These are phyloP conservation scores for Rutpela maculata DNA, from an alignment of 2,888 invertebrate genomes.

Conservation along the genomic window DNA sequence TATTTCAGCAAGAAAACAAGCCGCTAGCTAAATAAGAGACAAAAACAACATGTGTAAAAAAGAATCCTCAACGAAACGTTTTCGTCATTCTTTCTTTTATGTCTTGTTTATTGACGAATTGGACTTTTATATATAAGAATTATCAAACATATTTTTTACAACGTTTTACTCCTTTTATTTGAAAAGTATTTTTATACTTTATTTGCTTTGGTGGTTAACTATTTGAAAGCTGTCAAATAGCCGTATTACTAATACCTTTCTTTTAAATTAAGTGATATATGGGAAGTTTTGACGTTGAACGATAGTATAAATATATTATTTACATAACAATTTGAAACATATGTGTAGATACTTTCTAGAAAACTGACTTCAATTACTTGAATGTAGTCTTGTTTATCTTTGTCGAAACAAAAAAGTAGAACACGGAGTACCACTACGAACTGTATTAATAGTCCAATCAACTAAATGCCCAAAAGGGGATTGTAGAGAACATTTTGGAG, in stretches of 20 bases:
- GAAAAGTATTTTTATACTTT: slow-evolving; percentile 42
- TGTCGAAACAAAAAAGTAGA: too few species aligned
- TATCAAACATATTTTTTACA: slow-evolving; percentile 53
- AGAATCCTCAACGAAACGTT: slow-evolving; percentile 21
- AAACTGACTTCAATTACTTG: too few species aligned
- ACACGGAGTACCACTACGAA: too few species aligned
- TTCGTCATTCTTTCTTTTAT: slow-evolving; percentile 42
- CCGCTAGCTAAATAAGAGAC: slow-evolving; percentile 43
- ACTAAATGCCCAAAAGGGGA: too few species aligned
- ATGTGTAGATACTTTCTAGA: too few species aligned
- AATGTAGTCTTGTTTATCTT: too few species aligned
- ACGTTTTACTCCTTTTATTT: slow-evolving; percentile 39
- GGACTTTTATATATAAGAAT: slow-evolving; percentile 51
- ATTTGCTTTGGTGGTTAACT: slow-evolving; percentile 41
- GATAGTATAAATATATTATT: too few species aligned
- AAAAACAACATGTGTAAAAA: slow-evolving; percentile 51
- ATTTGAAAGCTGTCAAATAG: slow-evolving; percentile 5
- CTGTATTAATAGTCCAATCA: too few species aligned
- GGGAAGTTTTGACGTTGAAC: neutral
- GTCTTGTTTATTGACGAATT: slow-evolving; percentile 49
- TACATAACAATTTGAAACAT: too few species aligned
- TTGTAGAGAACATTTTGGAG: too few species aligned
- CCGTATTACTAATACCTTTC: neutral
- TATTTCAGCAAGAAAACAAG: slow-evolving; percentile 51
- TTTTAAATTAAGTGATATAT: neutral